Conservation (phyloP, 2,888 invertebrate genomes). For the Athetis lepigone region DNA sequence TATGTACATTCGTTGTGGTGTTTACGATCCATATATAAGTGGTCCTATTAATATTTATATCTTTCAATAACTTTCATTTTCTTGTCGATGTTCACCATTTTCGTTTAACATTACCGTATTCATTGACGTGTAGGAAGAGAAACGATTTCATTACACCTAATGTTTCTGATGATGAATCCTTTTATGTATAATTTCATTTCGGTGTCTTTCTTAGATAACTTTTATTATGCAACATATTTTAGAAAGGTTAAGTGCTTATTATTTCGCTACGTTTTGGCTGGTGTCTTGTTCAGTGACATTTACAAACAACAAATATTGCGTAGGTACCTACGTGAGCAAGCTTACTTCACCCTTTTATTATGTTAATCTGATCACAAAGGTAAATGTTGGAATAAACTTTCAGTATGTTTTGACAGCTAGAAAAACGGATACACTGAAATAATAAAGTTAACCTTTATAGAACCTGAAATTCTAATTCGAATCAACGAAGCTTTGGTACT, state of each 20-base stretch:
- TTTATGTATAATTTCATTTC: slow-evolving; percentile 31
- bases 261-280: slow-evolving; percentile 2
- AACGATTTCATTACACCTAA: slow-evolving; percentile 34
- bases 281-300: slow-evolving; percentile 34
- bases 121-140: slow-evolving; percentile 48
- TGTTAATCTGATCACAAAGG: background rate
- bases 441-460: background rate
- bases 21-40: slow-evolving; percentile 30
- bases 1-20: slow-evolving; percentile 16
- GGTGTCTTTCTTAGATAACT: slow-evolving; percentile 23
- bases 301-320: background rate
- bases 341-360: slow-evolving; percentile 15
- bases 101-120: slow-evolving; percentile 28
- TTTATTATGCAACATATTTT: slow-evolving; percentile 24
- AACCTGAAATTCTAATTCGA: background rate
- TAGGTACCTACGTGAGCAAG: background rate
- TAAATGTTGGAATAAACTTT: background rate
- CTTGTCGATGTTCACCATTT: slow-evolving; percentile 31
- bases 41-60: slow-evolving; percentile 46
- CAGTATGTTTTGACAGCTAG: background rate
- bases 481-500: background rate
- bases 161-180: slow-evolving; percentile 31
- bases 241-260: slow-evolving; percentile 47
- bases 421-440: background rate
- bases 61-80: slow-evolving; percentile 50